A percentile compares a stretch with the other conserved stretches of the same genome.
Conservation (phyloP, 2,888 invertebrate genomes). For the Iselma pallidipennis region DNA sequence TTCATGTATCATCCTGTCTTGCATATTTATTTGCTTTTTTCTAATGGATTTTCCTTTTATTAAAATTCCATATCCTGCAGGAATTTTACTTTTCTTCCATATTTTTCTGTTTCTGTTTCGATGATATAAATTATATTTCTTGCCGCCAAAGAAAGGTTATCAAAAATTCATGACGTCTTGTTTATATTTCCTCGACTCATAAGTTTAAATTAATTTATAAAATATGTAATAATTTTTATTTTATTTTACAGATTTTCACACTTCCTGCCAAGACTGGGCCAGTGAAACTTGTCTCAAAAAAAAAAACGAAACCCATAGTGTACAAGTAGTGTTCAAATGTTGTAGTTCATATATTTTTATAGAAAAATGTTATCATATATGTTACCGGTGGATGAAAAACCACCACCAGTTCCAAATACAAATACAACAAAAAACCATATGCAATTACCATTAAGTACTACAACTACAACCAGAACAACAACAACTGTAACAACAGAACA, state of each 20-base stretch:
- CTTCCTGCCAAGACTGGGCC: neutral
- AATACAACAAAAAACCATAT: constrained; percentile 40
- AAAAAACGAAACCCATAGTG: constrained; percentile 2
- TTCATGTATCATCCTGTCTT: neutral
- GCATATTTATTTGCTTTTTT: neutral
- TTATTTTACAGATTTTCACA: constrained; percentile 6
- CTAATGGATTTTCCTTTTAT: neutral
- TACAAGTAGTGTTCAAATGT: constrained; percentile 6
- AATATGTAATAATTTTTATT: neutral
- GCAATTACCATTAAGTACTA: constrained; percentile 51
- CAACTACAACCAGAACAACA: too few species aligned
- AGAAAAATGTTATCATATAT: constrained; percentile 76
- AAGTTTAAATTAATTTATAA: neutral
- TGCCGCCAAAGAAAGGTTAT: neutral
- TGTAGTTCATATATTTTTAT: constrained; percentile 9
- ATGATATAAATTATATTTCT: too few species aligned
- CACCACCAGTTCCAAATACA: constrained; percentile 62
- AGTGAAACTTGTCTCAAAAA: neutral
- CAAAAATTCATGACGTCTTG: neutral
- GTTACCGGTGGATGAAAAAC: constrained; percentile 78
- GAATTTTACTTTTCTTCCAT: neutral
- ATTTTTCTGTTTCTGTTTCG: too few species aligned
- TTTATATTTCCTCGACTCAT: too few species aligned
- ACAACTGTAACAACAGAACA: constrained; percentile 30
- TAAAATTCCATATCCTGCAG: too few species aligned